These are phyloP conservation scores for Sigmodon hispidus DNA, from an alignment of 2,113 vertebrate genomes.

Conservation along the genomic window DNA sequence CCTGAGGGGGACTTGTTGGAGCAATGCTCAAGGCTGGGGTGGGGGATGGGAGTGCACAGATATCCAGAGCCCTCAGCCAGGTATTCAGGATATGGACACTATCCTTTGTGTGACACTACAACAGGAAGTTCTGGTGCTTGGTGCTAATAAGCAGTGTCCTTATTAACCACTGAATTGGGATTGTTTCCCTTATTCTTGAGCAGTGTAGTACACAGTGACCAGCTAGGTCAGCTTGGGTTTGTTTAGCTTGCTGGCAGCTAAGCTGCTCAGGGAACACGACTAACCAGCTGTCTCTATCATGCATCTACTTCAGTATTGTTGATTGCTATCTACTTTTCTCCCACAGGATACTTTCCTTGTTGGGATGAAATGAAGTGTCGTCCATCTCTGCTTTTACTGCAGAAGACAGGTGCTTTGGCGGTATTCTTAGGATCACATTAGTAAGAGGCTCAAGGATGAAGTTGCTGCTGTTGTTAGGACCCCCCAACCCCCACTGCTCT, in stretches of 20 bases:
- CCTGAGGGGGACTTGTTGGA: not conserved
- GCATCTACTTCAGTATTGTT: not conserved
- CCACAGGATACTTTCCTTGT: not conserved
- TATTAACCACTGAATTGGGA: constrained; percentile 53
- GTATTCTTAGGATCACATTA: constrained; percentile 64
- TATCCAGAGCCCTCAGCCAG: not conserved
- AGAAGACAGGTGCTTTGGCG: not conserved
- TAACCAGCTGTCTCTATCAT: rapidly evolving
- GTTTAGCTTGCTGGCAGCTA: not conserved
- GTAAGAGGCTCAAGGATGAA: constrained; percentile 73
- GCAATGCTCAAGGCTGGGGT: not conserved
- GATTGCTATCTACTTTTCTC: not conserved
- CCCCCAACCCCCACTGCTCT: not conserved
- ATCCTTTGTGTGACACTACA: constrained; percentile 60
- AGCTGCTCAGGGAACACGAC: not conserved
- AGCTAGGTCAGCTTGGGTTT: constrained; percentile 12
- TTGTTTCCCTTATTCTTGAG: constrained; percentile 64
- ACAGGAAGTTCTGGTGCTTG: constrained; percentile 69
- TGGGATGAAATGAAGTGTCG: not conserved
- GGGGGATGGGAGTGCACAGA: not conserved
- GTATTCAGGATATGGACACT: constrained; percentile 18
- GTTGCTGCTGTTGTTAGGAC: constrained; percentile 39
- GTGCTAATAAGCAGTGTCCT: constrained; percentile 42
- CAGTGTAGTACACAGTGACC: constrained; percentile 29
- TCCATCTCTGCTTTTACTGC: not conserved